Evolutionary conservation across 2,888 invertebrate species (phyloP).

Genomic region (Brachyopa scutellaris): DNA sequence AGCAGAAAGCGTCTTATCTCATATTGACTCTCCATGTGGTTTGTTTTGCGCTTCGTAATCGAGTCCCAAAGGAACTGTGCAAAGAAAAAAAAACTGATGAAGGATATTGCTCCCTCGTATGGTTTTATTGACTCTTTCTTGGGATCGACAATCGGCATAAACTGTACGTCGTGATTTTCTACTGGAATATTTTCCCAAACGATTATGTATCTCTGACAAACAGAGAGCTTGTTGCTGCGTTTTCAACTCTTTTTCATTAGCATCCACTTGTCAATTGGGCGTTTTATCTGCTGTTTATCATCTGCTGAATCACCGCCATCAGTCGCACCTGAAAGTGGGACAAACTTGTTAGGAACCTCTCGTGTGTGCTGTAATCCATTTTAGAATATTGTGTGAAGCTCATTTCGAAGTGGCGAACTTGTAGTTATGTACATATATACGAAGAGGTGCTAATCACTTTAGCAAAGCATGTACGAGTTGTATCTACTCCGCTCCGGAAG

Average conservation of each 20-base stretch:
- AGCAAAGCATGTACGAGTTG: constrained; percentile 23
- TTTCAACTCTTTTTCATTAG: constrained; percentile 55
- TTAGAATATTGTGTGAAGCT: background rate
- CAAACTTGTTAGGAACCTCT: constrained; percentile 67
- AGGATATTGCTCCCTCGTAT: constrained; percentile 37
- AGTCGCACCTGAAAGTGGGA: constrained; percentile 50
- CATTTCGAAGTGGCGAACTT: constrained; percentile 3
- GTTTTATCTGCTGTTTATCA: constrained; percentile 55
- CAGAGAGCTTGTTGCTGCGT: constrained; percentile 55
- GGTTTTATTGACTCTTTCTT: constrained; percentile 12
- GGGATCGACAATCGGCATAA: too few relatives aligned
- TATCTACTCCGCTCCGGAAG: too few relatives aligned
- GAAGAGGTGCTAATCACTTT: constrained; percentile 58
- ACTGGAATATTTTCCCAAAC: too few relatives aligned
- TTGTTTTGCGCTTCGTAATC: constrained; percentile 36
- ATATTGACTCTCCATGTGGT: constrained; percentile 58
- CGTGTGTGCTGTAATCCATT: constrained; percentile 17
- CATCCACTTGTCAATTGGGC: constrained; percentile 69
- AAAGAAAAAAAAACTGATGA: constrained; percentile 10
- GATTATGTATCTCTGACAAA: too few relatives aligned
- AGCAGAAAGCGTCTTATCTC: constrained; percentile 33
- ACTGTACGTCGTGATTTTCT: too few relatives aligned
- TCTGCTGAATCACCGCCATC: constrained; percentile 20
- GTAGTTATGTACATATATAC: constrained; percentile 10
- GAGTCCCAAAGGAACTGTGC: constrained; percentile 60